Percentiles rank a stretch among this genome's conserved stretches.
These are phyloP conservation scores for Dioctria rufipes DNA, from an alignment of 2,888 invertebrate genomes.

Conservation along the genomic window DNA sequence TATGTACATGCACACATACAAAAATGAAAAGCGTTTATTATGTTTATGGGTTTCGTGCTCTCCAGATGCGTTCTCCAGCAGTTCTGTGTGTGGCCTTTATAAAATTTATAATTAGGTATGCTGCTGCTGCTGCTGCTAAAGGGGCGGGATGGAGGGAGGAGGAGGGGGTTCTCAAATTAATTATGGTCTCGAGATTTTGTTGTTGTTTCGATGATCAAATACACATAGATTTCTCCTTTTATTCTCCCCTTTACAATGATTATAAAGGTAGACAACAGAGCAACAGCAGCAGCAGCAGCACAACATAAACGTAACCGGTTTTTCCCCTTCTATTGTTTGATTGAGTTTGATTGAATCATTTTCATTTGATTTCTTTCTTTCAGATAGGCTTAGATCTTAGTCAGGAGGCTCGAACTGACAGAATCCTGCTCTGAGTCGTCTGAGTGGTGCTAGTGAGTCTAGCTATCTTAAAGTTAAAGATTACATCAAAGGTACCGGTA, in stretches of 20 bases:
- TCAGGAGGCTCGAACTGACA: no score
- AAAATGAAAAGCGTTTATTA: no score
- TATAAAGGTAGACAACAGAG: not conserved
- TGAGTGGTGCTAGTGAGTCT: no score
- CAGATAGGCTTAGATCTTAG: no score
- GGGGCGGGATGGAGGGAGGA: no score
- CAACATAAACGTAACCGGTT: slow-evolving; percentile 31
- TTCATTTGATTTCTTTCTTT: slow-evolving; percentile 29
- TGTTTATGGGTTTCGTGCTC: slow-evolving; percentile 29
- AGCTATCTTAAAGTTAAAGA: no score
- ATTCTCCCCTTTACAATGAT: not conserved
- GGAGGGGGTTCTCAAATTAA: slow-evolving; percentile 34
- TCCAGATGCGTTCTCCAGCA: slow-evolving; percentile 5
- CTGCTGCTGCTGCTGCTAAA: not conserved
- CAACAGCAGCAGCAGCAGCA: not conserved
- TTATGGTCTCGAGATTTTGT: not conserved
- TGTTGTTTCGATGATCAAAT: slow-evolving; percentile 10
- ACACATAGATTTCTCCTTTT: slow-evolving; percentile 10
- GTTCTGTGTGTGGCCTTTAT: not conserved
- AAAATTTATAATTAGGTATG: not conserved
- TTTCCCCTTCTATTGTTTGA: not conserved
- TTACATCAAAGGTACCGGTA: no score
- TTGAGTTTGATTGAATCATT: slow-evolving; percentile 31
- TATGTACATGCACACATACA: no score
- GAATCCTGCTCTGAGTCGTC: no score